Evolutionary conservation across 2,797 vertebrate species (phyloP), one percentile per base, ranked within the genome.

Genomic region (Pipistrellus pygmaeus): DNA sequence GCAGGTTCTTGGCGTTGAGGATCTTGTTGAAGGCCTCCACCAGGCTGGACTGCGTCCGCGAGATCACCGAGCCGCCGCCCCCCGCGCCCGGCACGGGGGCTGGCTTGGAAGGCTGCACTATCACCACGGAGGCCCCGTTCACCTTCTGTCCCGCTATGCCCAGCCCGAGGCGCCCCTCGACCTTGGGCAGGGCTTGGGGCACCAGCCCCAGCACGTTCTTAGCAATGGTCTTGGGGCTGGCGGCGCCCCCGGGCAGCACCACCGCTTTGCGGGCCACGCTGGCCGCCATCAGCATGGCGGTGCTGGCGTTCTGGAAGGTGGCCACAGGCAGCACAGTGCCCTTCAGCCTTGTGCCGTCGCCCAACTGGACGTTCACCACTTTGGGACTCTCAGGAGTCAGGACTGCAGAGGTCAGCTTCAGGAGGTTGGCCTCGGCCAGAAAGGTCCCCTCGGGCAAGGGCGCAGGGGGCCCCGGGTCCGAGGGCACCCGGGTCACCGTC

Each of bases 1-100:
- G 97, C 5, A 99, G 98, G 97, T 99, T 99, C 95, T 99, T 99
- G 97, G 99, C 99, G 97, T 99, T 99, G 88, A 99, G 99, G 97
- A 99, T 99, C 97, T 99, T 99, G 98, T 99, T 99, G 97, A 99
- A 99, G 73, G 99, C 99, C 68, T 99, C 99, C 62, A 99, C 99
- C 76, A 99, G 97, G 97, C 99, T 99, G 95, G 99, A 99, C 96
- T 99, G 99, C 88, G 98, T 99, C 95, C 99, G 98, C 9, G 99
- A 99, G 84, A 99, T 99, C 95, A 99, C 99, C 0, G 99, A 99
- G 62, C 99, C 99, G 62, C 99, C 99, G 0, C 88, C 94, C 1
- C 76, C 92, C 0, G 68, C 76, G 2, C 94, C 92, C 0, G 93
- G 93, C 0, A 98, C 98, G 1, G 98, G 98, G 21, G 99, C 97